Evolutionary conservation across 1,140 invertebrate genomes (phyloP).

Genomic region (Arion vulgaris): DNA sequence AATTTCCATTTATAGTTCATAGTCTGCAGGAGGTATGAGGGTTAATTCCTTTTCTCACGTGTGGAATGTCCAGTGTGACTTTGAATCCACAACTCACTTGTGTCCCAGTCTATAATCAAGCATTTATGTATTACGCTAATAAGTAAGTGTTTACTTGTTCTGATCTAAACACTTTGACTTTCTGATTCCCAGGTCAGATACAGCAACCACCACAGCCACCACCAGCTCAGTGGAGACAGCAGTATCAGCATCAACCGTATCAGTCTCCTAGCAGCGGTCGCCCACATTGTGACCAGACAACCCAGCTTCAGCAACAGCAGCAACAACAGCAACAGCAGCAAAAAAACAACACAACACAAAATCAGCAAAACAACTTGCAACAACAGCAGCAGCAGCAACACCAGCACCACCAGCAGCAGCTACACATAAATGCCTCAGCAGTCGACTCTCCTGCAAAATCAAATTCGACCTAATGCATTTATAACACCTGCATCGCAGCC

Average conservation of each 20-base stretch:
- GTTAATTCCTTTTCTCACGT: too few species aligned
- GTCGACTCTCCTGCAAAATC: slow-evolving; percentile 25
- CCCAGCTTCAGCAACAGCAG: slow-evolving; percentile 18
- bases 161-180: too few species aligned
- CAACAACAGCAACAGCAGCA: slow-evolving; percentile 14
- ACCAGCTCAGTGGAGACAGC: slow-evolving; percentile 11
- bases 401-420: neutral
- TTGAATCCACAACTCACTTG: too few species aligned
- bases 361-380: neutral
- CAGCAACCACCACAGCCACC: slow-evolving; percentile 12
- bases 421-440: slow-evolving; percentile 15
- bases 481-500: neutral
- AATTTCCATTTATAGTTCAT: too few species aligned
- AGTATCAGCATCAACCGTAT: slow-evolving; percentile 13
- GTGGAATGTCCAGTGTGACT: too few species aligned
- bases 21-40: too few species aligned
- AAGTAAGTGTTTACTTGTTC: too few species aligned
- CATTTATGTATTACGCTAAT: too few species aligned
- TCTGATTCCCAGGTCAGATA: neutral
- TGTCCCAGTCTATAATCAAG: too few species aligned
- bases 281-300: neutral
- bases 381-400: slow-evolving; percentile 4
- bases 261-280: neutral
- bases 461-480: neutral
- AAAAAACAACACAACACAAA: neutral